Base-by-base conservation (phyloP, 1,140 invertebrate genomes). In the Euglossa dilemma region DNA sequence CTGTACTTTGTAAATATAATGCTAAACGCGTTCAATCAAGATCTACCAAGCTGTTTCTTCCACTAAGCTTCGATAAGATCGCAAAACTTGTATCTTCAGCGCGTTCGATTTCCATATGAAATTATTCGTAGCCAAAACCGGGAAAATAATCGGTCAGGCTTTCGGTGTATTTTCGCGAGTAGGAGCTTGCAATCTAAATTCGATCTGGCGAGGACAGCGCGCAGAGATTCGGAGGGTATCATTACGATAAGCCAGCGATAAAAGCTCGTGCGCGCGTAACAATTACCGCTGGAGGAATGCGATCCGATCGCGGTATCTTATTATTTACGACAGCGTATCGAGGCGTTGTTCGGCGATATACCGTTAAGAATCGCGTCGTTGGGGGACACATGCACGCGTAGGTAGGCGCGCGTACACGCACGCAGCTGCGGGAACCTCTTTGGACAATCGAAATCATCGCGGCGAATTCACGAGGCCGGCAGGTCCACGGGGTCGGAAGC, bases 391-490 rank as follows among this genome's bases (percentile, higher is more conserved):
- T 2, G 36, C 1, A 36, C 36, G 4, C 36, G 36, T 36, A 36
- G 1, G 36, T 36, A 36, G 36, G 36, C 36, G 36, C 36, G n/a
- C n/a, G n/a, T n/a, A n/a, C n/a, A n/a, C n/a, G 61, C 18, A 18
- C 16, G 9, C 9, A 25, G 57, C 18, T 43, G 6, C n/a, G 57
- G 12, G 18, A 50, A 25, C 61, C 54, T 74, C 75, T 81, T n/a
- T 50, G 43, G 20, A 43, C 52, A 28, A 47, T 67, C 61, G 52
- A 69, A 76, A 82, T 81, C 80, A 54, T 81, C 80, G 18, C 23
- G n/a, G 79, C 50, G 36, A 36, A 64, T 57, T 56, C 79, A n/a
- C 43, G 52, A 73, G 18, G n/a, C 43, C 16, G 61, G 61, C 25
- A 36, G 36, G 66, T 5, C n/a, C 43, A 7, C 9, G 1, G 9